phyloP scores from a whole-genome alignment of 2,113 vertebrate species.

The Chunga burmeisteri region DNA sequence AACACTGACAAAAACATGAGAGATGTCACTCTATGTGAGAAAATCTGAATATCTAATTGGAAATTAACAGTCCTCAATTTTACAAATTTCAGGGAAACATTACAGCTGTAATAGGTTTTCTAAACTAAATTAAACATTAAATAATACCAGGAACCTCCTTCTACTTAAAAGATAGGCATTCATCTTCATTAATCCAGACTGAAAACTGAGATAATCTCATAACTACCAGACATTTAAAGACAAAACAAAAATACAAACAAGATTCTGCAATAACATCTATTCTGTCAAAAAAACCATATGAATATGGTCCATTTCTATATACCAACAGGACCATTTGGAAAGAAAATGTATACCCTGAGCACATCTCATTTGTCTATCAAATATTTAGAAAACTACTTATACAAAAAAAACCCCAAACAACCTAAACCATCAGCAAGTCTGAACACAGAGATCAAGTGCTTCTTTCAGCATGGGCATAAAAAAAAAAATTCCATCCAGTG shows the following conservation, averaged over 20 bases:
- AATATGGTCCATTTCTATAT: not conserved
- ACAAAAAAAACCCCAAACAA: not conserved
- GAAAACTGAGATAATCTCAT: not conserved
- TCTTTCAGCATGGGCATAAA: not conserved
- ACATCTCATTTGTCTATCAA: not conserved
- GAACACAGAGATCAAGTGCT: not conserved
- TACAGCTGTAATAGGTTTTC: not conserved
- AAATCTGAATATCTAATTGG: not conserved
- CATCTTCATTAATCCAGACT: not conserved
- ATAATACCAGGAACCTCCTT: not conserved
- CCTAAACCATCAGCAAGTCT: not conserved
- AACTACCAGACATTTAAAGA: not conserved
- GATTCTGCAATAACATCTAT: not conserved
- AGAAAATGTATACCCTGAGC: not conserved
- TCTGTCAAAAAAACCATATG: not conserved
- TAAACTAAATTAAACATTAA: not conserved
- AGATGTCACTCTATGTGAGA: not conserved
- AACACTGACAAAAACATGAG: not conserved
- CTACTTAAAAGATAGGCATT: not conserved
- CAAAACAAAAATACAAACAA: not conserved
- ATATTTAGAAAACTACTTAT: not conserved
- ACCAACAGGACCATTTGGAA: not conserved
- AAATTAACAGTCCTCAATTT: not conserved
- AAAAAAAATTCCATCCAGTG: not conserved
- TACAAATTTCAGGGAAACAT: not conserved